Evolutionary conservation across 2,113 vertebrate genomes (phyloP).

Genomic region (Laterallus jamaicensis): DNA sequence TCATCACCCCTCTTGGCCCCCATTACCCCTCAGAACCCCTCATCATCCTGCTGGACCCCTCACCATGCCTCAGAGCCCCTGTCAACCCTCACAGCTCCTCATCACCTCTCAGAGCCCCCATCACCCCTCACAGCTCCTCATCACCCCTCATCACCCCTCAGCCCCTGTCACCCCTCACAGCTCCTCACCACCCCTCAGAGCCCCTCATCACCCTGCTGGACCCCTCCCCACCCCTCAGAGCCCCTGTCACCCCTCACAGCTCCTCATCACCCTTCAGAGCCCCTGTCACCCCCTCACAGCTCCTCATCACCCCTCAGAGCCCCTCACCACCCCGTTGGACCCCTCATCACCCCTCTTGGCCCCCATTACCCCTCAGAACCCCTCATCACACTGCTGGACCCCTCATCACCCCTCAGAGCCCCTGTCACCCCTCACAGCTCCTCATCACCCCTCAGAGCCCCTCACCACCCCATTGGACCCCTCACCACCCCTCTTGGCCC

Average conservation of each 20-base stretch:
- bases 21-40: not conserved
- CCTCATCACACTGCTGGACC: not conserved
- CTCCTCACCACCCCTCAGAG: not conserved
- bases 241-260: no score
- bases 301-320: no score
- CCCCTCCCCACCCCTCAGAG: no score
- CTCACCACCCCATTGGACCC: no score
- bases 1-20: no score
- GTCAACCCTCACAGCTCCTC: not conserved
- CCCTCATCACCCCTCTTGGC: no score
- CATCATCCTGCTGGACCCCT: not conserved
- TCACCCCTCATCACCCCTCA: not conserved
- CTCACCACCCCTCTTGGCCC: no score
- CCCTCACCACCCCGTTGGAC: no score
- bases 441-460: not conserved
- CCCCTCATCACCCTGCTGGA: no score
- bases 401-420: not conserved
- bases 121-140: no score
- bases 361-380: not conserved
- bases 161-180: no score
- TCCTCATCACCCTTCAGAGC: not conserved
- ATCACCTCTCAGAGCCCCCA: not conserved
- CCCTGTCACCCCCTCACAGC: no score
- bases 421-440: not conserved
- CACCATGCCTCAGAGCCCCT: not conserved